A percentile compares a stretch with the other conserved stretches of the same genome.
phyloP scores from a whole-genome alignment of 2,888 invertebrate species.

The Agrenia bidenticulata region DNA sequence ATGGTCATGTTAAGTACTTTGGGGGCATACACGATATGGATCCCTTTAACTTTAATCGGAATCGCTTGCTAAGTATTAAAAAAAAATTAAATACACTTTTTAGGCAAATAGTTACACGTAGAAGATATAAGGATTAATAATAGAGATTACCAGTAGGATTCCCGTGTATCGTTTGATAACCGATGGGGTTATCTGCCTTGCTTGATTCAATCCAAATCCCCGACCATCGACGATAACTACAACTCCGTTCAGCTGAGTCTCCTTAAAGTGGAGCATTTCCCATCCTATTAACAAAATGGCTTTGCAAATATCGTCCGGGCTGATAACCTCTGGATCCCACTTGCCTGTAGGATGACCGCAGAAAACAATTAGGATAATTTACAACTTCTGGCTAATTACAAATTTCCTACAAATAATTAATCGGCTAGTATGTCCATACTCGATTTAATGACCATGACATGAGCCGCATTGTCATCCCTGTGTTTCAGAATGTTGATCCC shows the following conservation, averaged over 20 bases:
- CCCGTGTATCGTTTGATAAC: too few species aligned
- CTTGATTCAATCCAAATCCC: slow-evolving; percentile 31
- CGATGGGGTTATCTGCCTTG: slow-evolving; percentile 23
- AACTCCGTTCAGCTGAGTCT: slow-evolving; percentile 32
- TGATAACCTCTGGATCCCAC: slow-evolving; percentile 20
- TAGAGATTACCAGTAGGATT: too few species aligned
- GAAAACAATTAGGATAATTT: neutral
- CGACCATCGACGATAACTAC: slow-evolving; percentile 28
- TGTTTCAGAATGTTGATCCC: slow-evolving; percentile 24
- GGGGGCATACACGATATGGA: too few species aligned
- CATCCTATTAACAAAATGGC: slow-evolving; percentile 25
- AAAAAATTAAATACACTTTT: too few species aligned
- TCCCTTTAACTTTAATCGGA: too few species aligned
- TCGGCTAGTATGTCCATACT: slow-evolving; percentile 14
- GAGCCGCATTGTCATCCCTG: slow-evolving; percentile 23
- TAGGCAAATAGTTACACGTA: too few species aligned
- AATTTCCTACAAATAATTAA: too few species aligned
- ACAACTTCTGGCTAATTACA: too few species aligned
- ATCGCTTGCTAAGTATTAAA: too few species aligned
- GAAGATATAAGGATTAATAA: too few species aligned
- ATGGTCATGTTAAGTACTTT: too few species aligned
- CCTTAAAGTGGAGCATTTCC: slow-evolving; percentile 37
- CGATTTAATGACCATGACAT: slow-evolving; percentile 24
- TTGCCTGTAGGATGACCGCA: slow-evolving; percentile 2
- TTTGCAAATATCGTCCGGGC: slow-evolving; percentile 27